Percentiles rank a stretch among this genome's conserved stretches.
Evolutionary conservation across 1,140 invertebrate genomes (phyloP).

Genomic region (Pogonognathellus flavescens): DNA sequence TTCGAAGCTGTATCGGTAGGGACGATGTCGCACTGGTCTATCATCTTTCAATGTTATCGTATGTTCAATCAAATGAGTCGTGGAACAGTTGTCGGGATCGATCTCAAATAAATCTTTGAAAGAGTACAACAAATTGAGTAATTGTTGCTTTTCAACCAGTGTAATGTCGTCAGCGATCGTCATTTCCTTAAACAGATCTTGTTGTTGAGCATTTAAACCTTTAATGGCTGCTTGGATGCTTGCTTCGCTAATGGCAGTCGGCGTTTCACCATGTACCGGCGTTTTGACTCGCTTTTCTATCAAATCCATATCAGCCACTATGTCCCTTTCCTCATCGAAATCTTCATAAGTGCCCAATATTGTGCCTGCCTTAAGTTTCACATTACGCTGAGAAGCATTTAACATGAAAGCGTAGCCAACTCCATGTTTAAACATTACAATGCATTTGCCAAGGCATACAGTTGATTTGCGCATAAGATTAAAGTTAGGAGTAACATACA

Average conservation of each 20-base stretch:
- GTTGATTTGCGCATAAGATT: too few relatives aligned
- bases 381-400: too few relatives aligned
- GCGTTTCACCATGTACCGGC: neutral
- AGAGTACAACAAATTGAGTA: neutral
- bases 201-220: too few relatives aligned
- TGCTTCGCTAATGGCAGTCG: neutral
- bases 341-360: too few relatives aligned
- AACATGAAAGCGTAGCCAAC: too few relatives aligned
- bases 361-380: too few relatives aligned
- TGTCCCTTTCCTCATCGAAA: too few relatives aligned
- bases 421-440: too few relatives aligned
- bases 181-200: neutral
- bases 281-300: too few relatives aligned
- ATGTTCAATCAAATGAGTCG: neutral
- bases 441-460: neutral
- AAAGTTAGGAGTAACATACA: too few relatives aligned
- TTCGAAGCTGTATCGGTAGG: neutral
- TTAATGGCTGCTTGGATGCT: neutral
- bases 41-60: constrained; percentile 67
- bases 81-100: neutral
- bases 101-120: neutral
- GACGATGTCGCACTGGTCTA: constrained; percentile 5
- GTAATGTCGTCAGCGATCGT: neutral
- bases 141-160: neutral
- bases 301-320: too few relatives aligned